These are phyloP conservation scores for Arrhamphus sclerolepis DNA, from an alignment of 2,797 vertebrate species.

Conservation along the genomic window DNA sequence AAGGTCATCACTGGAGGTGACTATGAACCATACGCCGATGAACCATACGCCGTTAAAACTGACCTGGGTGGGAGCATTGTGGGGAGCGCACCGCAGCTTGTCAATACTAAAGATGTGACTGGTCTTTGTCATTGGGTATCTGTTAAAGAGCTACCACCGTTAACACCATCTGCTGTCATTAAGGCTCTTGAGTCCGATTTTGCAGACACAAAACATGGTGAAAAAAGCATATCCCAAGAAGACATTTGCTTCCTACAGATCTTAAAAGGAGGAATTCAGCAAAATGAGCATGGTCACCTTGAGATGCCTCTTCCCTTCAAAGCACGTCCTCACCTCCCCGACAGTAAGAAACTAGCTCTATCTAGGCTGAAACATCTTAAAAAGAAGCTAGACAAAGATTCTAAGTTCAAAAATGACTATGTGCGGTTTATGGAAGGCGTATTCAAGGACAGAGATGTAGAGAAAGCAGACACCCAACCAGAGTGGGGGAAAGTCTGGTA, in stretches of 20 bases:
- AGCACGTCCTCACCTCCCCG: not conserved
- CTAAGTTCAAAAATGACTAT: conserved; percentile 9
- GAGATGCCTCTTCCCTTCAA: conserved; percentile 8
- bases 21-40: no score
- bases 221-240: no score
- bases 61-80: no score
- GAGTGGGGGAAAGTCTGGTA: not conserved
- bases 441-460: conserved; percentile 7
- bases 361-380: not conserved
- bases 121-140: no score
- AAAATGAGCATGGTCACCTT: conserved; percentile 5
- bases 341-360: conserved; percentile 14
- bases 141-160: no score
- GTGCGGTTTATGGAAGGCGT: conserved; percentile 7
- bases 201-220: no score
- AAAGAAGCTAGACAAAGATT: conserved; percentile 8
- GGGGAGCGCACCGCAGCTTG: not conserved
- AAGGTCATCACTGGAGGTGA: not conserved
- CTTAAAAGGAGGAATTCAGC: not conserved
- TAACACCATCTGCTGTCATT: no score
- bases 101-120: no score
- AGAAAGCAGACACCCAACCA: not conserved
- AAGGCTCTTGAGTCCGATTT: no score
- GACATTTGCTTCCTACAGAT: no score
- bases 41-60: no score